Evolutionary conservation across 2,113 vertebrate species (phyloP).

Genomic region (Coreoperca whiteheadi): DNA sequence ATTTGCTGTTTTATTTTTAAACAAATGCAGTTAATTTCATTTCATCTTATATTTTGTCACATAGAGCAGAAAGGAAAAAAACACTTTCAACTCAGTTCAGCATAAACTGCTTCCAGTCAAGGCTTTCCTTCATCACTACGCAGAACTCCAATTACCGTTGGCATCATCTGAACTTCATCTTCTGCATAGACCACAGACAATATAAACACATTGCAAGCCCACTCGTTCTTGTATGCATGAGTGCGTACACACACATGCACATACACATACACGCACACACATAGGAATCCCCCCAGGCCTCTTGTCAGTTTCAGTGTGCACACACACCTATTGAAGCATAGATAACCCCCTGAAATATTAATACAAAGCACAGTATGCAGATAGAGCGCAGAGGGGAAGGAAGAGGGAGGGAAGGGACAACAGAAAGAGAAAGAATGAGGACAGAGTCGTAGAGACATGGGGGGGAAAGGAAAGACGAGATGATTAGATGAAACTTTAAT

Average conservation of each 20-base stretch:
- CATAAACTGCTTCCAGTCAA: conserved; percentile 3
- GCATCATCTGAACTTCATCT: conserved; percentile 15
- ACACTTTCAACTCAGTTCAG: not conserved
- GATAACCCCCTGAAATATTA: conserved; percentile 80
- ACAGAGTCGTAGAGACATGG: not conserved
- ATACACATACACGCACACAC: conserved; percentile 15
- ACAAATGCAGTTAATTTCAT: conserved; percentile 18
- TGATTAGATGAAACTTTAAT: conserved; percentile 25
- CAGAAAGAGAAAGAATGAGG: conserved; percentile 20
- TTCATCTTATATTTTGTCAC: not conserved
- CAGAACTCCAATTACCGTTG: conserved; percentile 3
- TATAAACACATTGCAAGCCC: conserved; percentile 28
- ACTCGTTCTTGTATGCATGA: conserved; percentile 2
- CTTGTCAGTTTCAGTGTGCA: conserved; percentile 64
- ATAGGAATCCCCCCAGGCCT: conserved; percentile 35
- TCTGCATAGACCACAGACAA: not conserved
- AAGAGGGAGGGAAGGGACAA: conserved; percentile 9
- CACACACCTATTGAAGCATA: conserved; percentile 73
- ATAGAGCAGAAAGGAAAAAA: not conserved
- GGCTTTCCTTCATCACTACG: not conserved
- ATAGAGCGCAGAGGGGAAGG: conserved; percentile 16
- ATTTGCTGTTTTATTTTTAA: conserved; percentile 22
- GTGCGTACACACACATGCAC: not conserved
- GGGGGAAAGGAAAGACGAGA: not conserved
- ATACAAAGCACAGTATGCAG: conserved; percentile 54